Conservation (phyloP, 2,797 vertebrate species). For the Anguilla pacifica region DNA sequence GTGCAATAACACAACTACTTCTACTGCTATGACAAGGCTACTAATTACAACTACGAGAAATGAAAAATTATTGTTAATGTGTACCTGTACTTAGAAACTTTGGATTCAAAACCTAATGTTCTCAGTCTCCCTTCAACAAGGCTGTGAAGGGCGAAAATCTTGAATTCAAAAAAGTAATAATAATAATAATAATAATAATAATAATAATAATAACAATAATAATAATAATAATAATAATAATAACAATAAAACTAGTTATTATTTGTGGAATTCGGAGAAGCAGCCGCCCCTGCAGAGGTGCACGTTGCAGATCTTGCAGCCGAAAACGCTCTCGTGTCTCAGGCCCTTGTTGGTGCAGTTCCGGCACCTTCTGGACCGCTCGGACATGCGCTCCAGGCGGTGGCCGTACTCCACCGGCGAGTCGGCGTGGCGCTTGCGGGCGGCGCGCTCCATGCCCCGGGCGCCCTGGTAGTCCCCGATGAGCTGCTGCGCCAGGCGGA, state of each 20-base stretch:
- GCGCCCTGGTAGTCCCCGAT: constrained; percentile 83
- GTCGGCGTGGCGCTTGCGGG: constrained; percentile 77
- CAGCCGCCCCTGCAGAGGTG: constrained; percentile 82
- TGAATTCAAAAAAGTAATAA: constrained; percentile 53
- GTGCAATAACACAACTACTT: constrained; percentile 75
- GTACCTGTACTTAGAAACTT: constrained; percentile 77
- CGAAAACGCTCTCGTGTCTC: constrained; percentile 80
- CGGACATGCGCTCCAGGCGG: constrained; percentile 81
- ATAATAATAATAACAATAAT: constrained; percentile 54
- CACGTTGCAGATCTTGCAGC: constrained; percentile 84
- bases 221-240: constrained; percentile 41
- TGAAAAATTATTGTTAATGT: constrained; percentile 66
- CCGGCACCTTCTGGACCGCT: constrained; percentile 79
- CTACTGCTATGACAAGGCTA: constrained; percentile 67
- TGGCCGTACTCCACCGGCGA: constrained; percentile 82
- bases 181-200: constrained; percentile 40
- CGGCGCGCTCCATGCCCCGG: constrained; percentile 79
- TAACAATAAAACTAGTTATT: constrained; percentile 62
- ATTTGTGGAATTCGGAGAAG: constrained; percentile 86
- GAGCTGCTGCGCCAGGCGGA: constrained; percentile 79
- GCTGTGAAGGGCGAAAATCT: constrained; percentile 50
- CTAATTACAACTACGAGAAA: constrained; percentile 63
- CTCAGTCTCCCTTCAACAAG: neutral
- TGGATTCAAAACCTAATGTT: constrained; percentile 59
- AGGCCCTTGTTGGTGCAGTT: constrained; percentile 84